phyloP scores from a whole-genome alignment of 2,888 invertebrate species.

The Calliopum simillimum region DNA sequence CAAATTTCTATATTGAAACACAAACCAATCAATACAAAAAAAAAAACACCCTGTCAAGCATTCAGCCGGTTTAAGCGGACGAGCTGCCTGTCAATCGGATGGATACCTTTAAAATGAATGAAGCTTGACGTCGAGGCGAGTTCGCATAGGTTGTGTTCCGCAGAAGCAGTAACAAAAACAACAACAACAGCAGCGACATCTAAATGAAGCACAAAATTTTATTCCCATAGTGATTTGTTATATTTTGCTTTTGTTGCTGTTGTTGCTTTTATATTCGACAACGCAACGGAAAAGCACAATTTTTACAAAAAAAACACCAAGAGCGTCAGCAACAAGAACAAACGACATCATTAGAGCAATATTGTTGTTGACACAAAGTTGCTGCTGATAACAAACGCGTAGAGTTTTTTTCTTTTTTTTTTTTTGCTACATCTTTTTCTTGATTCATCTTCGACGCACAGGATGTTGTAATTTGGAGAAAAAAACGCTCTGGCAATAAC shows the following conservation, averaged over 20 bases:
- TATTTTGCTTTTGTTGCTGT: slow-evolving; percentile 42
- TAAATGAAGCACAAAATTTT: not conserved
- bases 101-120: slow-evolving; percentile 59
- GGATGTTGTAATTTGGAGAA: slow-evolving; percentile 42
- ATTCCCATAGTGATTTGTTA: slow-evolving; percentile 57
- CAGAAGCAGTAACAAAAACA: slow-evolving; percentile 17
- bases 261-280: slow-evolving; percentile 38
- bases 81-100: slow-evolving; percentile 61
- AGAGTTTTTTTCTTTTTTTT: slow-evolving; percentile 47
- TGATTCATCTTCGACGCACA: not conserved
- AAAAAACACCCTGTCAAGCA: too few relatives aligned
- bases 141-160: not conserved
- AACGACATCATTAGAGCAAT: slow-evolving; percentile 28
- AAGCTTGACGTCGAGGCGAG: not conserved
- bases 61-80: too few relatives aligned
- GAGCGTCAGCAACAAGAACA: slow-evolving; percentile 7
- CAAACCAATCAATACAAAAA: too few relatives aligned
- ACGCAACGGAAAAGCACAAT: slow-evolving; percentile 53
- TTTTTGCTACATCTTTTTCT: slow-evolving; percentile 33
- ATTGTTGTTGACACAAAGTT: slow-evolving; percentile 33
- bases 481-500: slow-evolving; percentile 43
- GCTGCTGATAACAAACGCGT: slow-evolving; percentile 32
- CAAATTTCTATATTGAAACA: too few relatives aligned
- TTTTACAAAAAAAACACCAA: slow-evolving; percentile 24
- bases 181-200: slow-evolving; percentile 41